Conservation (phyloP, 1,140 invertebrate species). For the Caenorhabditis remanei region DNA sequence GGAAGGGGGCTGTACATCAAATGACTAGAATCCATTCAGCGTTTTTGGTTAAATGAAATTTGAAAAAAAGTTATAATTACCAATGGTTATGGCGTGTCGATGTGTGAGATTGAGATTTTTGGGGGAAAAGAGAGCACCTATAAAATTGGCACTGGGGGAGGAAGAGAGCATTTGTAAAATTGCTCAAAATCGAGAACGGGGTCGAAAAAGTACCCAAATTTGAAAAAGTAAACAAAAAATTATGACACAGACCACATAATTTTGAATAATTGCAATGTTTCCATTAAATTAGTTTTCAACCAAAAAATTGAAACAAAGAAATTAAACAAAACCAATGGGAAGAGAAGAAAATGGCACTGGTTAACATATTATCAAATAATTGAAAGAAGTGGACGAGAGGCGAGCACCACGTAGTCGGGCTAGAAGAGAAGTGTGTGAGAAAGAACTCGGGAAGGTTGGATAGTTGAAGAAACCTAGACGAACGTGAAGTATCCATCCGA, state of each 20-base stretch:
- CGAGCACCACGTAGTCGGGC: constrained; percentile 45
- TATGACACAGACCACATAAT: constrained; percentile 13
- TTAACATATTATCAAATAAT: constrained; percentile 19
- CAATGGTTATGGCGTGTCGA: constrained; percentile 40
- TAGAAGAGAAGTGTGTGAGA: constrained; percentile 22
- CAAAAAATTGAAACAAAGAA: neutral
- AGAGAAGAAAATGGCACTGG: constrained; percentile 17
- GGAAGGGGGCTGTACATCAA: constrained; percentile 31
- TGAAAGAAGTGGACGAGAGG: constrained; percentile 26
- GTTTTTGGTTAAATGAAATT: neutral
- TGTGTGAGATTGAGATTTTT: constrained; percentile 47
- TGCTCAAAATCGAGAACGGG: constrained; percentile 19
- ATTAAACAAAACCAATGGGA: constrained; percentile 14
- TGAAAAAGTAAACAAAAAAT: neutral
- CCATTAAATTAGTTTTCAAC: neutral
- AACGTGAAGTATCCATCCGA: constrained; percentile 78
- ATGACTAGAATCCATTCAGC: constrained; percentile 54
- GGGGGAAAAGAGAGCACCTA: constrained; percentile 21
- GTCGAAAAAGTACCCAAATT: constrained; percentile 36
- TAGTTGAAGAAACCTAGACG: constrained; percentile 65
- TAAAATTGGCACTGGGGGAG: constrained; percentile 27
- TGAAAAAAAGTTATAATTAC: neutral
- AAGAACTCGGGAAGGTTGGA: constrained; percentile 29
- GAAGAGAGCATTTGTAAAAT: neutral
- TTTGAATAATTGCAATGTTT: neutral